Base-by-base conservation (phyloP, 2,113 vertebrate species). In the Menidia beryllina region DNA sequence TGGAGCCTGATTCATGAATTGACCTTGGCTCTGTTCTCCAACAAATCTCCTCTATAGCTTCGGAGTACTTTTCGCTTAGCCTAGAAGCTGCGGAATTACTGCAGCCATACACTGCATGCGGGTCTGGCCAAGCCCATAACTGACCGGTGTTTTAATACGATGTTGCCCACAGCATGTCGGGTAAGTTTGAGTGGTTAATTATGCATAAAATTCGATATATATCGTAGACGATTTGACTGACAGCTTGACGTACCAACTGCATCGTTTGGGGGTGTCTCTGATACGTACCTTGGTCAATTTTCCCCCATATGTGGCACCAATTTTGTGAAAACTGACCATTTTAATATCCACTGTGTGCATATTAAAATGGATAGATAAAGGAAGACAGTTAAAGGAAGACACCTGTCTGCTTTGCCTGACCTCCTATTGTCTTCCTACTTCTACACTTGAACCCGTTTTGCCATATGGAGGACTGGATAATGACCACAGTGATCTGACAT, bases 1-100 rank as follows among this genome's bases (percentile, higher is more conserved):
- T 77, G 68, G 72, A 86, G 74, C 64, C 68, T 72, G 83, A 89
- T 90, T 91, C 70, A 87, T 82, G 82, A 82, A 87, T 74, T 89
- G 78, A 91, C 89, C 88, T 91, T 86, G 80, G 83, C 72, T 75
- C 54, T 38, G 68, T 64, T 83, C 73, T 66, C 71, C 69, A 69
- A 75, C 58, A 90, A 81, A 72, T 67, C 74, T 72, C 38, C 48
- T 69, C 55, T 54, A 41, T 77, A 77, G 55, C 69, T 21, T 14
- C 54, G 34, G 19, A 41, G 11, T 48, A 48, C 51, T 69, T 73
- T 82, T 64, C 52, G 53, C 52, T 15, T 30, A 36, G 20, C 10
- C 47, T 20, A 20, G 30, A 77, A 58, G 53, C 38, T 12, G 43
- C 15, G 15, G 57, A 79, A 83, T 72, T 78, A 68, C 19, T 19